Conservation (phyloP, 2,888 invertebrate genomes). For the Eupithecia subumbrata region DNA sequence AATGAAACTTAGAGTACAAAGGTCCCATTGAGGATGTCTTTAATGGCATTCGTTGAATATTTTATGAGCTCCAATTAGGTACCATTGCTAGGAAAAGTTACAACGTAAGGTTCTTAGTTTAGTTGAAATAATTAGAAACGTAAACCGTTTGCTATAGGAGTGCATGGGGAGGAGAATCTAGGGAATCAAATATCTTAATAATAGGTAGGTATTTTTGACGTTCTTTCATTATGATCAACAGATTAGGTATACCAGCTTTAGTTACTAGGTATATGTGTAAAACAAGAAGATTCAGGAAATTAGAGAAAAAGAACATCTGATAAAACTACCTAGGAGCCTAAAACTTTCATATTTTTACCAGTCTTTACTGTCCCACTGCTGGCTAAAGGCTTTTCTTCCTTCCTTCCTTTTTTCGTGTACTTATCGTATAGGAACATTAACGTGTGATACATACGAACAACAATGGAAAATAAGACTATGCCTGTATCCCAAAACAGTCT, state of each 20-base stretch:
- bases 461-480: neutral
- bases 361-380: neutral
- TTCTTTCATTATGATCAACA: too few relatives aligned
- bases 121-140: slow-evolving; percentile 1
- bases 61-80: slow-evolving; percentile 17
- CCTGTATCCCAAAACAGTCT: neutral
- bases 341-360: neutral
- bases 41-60: slow-evolving; percentile 14
- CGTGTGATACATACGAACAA: neutral
- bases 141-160: neutral
- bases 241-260: too few relatives aligned
- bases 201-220: too few relatives aligned
- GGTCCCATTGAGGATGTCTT: slow-evolving; percentile 12
- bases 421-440: neutral
- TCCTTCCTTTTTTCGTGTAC: neutral
- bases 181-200: neutral
- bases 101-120: neutral
- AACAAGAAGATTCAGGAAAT: neutral
- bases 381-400: neutral
- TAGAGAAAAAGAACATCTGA: neutral
- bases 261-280: too few relatives aligned
- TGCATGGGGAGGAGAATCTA: neutral
- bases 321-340: neutral
- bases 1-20: slow-evolving; percentile 16
- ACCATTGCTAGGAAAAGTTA: neutral